Conservation (phyloP, 2,797 vertebrate genomes). For the Tragelaphus oryx region DNA sequence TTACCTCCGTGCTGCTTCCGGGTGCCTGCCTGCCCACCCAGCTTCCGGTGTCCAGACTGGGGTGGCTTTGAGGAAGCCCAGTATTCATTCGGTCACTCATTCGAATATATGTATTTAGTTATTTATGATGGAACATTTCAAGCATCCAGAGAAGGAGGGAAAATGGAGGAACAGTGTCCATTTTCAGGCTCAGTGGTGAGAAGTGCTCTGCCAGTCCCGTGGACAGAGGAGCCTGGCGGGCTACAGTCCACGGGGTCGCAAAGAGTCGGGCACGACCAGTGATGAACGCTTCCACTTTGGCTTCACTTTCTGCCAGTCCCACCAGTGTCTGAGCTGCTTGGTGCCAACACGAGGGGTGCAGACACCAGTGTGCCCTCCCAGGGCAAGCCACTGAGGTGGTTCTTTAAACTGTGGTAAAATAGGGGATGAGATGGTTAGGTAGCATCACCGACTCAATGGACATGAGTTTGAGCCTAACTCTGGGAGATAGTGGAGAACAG, state of each 20-base stretch:
- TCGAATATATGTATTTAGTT: not conserved
- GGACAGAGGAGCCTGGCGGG: not conserved
- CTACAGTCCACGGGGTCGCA: not conserved
- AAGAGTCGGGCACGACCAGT: not conserved
- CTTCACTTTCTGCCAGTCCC: not conserved
- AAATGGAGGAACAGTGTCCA: not conserved
- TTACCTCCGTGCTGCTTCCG: fast-evolving
- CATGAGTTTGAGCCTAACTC: not conserved
- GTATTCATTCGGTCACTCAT: not conserved
- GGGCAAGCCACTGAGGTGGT: too few species aligned
- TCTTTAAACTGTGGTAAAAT: too few species aligned
- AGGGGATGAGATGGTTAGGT: not conserved
- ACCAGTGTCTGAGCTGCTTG: fast-evolving
- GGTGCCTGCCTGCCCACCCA: not conserved
- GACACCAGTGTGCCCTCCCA: fast-evolving
- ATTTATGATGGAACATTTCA: not conserved
- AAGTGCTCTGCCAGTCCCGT: not conserved
- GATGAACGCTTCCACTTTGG: not conserved
- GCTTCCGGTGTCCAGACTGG: not conserved
- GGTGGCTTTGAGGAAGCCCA: not conserved
- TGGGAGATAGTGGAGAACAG: not conserved
- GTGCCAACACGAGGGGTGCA: not conserved
- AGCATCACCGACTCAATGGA: not conserved
- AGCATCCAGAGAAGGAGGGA: not conserved
- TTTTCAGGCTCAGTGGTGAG: not conserved